These are phyloP conservation scores for Neria commutata DNA, from an alignment of 2,888 invertebrate genomes.

Conservation along the genomic window DNA sequence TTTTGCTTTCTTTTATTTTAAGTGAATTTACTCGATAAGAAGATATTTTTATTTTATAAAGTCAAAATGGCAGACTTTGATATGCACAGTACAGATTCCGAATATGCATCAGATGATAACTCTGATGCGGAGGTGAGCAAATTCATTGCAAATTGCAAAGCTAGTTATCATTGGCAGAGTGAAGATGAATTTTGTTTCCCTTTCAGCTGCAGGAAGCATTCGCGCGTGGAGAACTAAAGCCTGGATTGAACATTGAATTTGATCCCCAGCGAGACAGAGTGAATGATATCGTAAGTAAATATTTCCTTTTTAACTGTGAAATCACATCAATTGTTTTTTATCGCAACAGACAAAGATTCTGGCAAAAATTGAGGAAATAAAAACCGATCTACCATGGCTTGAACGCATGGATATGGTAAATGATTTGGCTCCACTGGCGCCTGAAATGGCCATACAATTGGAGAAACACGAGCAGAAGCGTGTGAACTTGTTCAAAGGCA, in stretches of 20 bases:
- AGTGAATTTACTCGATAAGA: too few relatives aligned
- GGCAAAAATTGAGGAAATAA: conserved; percentile 74
- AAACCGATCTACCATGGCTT: conserved; percentile 79
- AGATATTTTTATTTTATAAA: too few relatives aligned
- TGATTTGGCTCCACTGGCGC: conserved; percentile 79
- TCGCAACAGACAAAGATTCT: conserved; percentile 64
- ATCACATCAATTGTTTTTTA: neutral
- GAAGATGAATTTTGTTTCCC: neutral
- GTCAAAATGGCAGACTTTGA: conserved; percentile 44
- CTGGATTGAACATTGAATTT: conserved; percentile 79
- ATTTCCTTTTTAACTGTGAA: neutral
- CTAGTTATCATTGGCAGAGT: too few relatives aligned
- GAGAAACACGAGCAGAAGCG: conserved; percentile 77
- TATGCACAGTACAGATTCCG: conserved; percentile 49
- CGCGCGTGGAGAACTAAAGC: conserved; percentile 81
- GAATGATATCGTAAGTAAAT: conserved; percentile 75
- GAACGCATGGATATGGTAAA: conserved; percentile 84
- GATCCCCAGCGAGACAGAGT: conserved; percentile 66
- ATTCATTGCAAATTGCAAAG: neutral
- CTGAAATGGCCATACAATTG: conserved; percentile 79
- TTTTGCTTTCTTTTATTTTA: too few relatives aligned
- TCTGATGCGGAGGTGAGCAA: conserved; percentile 57
- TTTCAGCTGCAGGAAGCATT: conserved; percentile 90
- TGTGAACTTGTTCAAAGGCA: conserved; percentile 70
- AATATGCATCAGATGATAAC: conserved; percentile 50